Percentiles rank a stretch among this genome's conserved stretches.
These are phyloP conservation scores for Pristionchus japonicus DNA, from an alignment of 2,888 invertebrate species.

Conservation along the genomic window DNA sequence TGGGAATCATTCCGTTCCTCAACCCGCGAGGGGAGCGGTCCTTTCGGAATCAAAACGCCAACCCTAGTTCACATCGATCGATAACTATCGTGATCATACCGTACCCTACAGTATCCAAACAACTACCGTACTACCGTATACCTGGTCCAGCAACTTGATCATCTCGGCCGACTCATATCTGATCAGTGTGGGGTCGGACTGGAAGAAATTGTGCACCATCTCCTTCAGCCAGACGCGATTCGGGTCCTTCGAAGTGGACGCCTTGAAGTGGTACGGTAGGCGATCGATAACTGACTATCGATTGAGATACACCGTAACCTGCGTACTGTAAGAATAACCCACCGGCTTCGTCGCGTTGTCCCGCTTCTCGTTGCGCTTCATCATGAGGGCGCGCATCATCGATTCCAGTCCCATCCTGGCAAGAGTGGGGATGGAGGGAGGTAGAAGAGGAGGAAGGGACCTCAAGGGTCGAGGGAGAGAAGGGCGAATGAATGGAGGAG, in stretches of 20 bases:
- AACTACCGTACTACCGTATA: background rate
- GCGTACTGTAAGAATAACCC: too few relatives aligned
- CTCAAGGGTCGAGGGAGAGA: background rate
- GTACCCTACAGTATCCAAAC: background rate
- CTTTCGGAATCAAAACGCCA: too few relatives aligned
- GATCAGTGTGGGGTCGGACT: background rate
- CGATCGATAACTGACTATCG: background rate
- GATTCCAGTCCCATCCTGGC: conserved; percentile 21
- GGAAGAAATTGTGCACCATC: conserved; percentile 16
- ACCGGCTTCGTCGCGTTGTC: background rate
- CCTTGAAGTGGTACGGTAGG: background rate
- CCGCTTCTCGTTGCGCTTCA: background rate
- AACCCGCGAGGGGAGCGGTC: too few relatives aligned
- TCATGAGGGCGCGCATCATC: background rate
- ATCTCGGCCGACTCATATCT: background rate
- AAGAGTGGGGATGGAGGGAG: too few relatives aligned
- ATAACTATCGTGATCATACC: background rate
- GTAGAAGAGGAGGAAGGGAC: background rate
- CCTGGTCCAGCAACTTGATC: background rate
- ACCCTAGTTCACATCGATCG: too few relatives aligned
- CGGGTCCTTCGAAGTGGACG: background rate
- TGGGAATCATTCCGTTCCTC: too few relatives aligned
- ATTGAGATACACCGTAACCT: background rate
- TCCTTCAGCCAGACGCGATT: conserved; percentile 2
- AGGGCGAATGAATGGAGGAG: background rate